Conservation (phyloP, 2,797 vertebrate genomes). For the Anolis apletophallus region DNA sequence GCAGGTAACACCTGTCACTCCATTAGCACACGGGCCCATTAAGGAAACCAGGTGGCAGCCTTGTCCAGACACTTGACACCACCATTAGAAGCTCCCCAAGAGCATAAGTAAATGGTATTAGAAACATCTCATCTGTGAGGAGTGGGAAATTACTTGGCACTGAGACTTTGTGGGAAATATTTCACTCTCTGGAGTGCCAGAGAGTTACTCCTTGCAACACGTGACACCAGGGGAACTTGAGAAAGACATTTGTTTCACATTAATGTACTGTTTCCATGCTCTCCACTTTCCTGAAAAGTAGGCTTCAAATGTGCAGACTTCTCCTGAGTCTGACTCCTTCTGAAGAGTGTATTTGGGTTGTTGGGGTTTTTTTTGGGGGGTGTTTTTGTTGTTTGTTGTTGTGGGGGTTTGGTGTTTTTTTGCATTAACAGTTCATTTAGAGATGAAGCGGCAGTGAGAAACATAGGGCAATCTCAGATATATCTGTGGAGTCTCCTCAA, state of each 20-base stretch:
- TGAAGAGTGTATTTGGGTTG: background rate
- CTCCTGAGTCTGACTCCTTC: background rate
- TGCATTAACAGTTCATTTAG: background rate
- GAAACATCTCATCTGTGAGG: background rate
- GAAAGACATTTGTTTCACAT: slow-evolving; percentile 2
- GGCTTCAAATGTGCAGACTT: background rate
- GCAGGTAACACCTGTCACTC: slow-evolving; percentile 40
- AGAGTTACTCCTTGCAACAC: accelerated
- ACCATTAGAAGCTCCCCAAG: background rate
- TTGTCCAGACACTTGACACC: slow-evolving; percentile 10
- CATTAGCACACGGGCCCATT: background rate
- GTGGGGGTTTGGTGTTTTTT: no score
- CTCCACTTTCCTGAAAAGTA: background rate
- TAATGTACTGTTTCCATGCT: background rate
- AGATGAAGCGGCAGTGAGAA: background rate
- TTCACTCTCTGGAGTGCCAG: background rate
- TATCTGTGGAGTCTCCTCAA: background rate
- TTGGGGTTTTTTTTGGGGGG: no score
- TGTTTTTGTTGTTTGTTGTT: no score
- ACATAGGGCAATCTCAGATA: background rate
- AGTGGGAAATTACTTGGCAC: background rate
- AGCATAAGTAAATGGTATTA: background rate
- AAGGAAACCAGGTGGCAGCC: slow-evolving; percentile 25
- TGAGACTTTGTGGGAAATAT: slow-evolving; percentile 1
- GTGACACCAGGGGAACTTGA: background rate